Conservation (phyloP, 2,113 vertebrate genomes). For the Callipepla squamata region DNA sequence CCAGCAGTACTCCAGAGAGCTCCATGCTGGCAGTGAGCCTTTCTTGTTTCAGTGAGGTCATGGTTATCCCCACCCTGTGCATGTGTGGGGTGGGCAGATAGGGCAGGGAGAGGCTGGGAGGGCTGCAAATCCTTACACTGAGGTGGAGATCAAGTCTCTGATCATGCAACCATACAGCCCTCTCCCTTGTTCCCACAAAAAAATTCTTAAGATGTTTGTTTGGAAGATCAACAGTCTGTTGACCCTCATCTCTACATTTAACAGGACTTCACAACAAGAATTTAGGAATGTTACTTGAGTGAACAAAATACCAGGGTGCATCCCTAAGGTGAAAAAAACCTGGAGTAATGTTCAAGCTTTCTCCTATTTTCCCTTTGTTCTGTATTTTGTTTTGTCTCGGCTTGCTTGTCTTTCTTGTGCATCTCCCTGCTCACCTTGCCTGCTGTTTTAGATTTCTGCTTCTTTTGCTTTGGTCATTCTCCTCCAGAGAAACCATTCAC, state of each 20-base stretch:
- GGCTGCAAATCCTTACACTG: neutral
- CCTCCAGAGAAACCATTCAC: neutral
- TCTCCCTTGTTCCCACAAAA: neutral
- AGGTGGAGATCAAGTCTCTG: neutral
- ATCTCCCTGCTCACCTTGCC: neutral
- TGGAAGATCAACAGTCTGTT: neutral
- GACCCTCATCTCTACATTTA: neutral
- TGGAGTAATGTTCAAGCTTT: neutral
- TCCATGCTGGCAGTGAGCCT: neutral
- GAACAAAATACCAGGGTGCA: neutral
- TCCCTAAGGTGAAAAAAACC: neutral
- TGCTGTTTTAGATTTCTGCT: neutral
- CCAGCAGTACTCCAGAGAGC: neutral
- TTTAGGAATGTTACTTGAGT: neutral
- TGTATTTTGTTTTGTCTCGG: neutral
- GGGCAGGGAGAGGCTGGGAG: neutral
- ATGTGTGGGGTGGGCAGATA: rapidly evolving
- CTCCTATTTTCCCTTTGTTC: rapidly evolving
- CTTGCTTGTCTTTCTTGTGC: neutral
- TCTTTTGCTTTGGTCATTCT: neutral
- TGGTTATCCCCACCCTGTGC: neutral
- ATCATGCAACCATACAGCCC: neutral
- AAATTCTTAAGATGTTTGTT: neutral
- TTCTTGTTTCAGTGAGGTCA: neutral
- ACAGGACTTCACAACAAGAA: neutral